These are phyloP conservation scores for Drosophila suzukii DNA, from an alignment of 1,140 invertebrate genomes.

Conservation along the genomic window DNA sequence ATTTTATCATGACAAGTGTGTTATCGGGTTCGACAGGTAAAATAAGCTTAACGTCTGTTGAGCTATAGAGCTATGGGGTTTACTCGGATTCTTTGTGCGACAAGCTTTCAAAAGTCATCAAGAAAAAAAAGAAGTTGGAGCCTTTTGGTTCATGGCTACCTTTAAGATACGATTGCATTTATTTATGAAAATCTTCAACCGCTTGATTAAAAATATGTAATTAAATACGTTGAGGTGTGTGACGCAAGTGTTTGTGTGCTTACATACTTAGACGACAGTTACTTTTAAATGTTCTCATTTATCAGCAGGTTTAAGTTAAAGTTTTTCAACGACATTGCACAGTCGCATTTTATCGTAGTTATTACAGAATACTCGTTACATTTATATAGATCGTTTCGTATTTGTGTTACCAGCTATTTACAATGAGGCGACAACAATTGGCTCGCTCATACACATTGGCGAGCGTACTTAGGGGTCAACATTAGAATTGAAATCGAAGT, in stretches of 20 bases:
- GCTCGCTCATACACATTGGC: slow-evolving; percentile 4
- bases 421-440: slow-evolving; percentile 40
- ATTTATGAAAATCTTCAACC: slow-evolving; percentile 64
- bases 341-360: slow-evolving; percentile 30
- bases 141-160: slow-evolving; percentile 65
- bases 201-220: slow-evolving; percentile 52
- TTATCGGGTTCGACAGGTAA: slow-evolving; percentile 4
- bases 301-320: slow-evolving; percentile 35
- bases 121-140: not conserved
- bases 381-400: slow-evolving; percentile 34
- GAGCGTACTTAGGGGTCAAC: slow-evolving; percentile 1
- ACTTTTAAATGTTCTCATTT: slow-evolving; percentile 28
- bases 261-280: slow-evolving; percentile 26
- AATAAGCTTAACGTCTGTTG: not conserved
- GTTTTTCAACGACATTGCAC: slow-evolving; percentile 3
- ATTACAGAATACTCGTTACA: slow-evolving; percentile 51
- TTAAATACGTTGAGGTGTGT: slow-evolving; percentile 56
- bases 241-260: slow-evolving; percentile 41
- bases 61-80: no score
- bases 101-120: not conserved
- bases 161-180: slow-evolving; percentile 58
- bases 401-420: slow-evolving; percentile 66
- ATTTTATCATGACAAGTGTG: not conserved
- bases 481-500: slow-evolving; percentile 25
- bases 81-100: no score